Evolutionary conservation across 2,888 invertebrate species (phyloP).

Genomic region (Xestoiulus laeticollis): DNA sequence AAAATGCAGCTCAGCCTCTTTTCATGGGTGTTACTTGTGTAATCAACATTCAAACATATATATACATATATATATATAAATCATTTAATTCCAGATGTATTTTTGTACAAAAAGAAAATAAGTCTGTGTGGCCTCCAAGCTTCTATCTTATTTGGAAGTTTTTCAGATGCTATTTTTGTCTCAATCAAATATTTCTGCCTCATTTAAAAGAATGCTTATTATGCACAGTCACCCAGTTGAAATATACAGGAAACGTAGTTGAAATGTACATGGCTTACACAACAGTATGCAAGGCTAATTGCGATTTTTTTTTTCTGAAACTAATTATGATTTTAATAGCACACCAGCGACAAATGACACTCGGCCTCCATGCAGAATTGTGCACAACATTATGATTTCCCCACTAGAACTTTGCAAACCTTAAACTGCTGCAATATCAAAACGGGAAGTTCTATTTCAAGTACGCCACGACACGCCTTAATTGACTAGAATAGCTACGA

Average conservation of each 20-base stretch:
- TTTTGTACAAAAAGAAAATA: constrained; percentile 29
- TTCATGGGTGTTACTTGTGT: constrained; percentile 43
- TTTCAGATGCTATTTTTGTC: constrained; percentile 37
- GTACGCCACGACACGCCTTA: constrained; percentile 5
- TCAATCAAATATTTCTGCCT: constrained; percentile 39
- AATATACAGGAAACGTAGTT: not conserved
- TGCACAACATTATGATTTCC: not conserved
- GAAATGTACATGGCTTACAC: not conserved
- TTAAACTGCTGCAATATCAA: not conserved
- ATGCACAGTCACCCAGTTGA: constrained; percentile 35
- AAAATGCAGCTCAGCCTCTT: constrained; percentile 29
- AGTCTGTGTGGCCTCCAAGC: constrained; percentile 38
- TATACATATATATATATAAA: constrained; percentile 4
- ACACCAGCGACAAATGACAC: constrained; percentile 4
- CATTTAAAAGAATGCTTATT: constrained; percentile 38
- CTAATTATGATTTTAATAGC: not conserved
- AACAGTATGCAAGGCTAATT: not conserved
- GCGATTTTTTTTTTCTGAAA: not conserved
- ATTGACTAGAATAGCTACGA: constrained; percentile 12
- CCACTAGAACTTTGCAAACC: not conserved
- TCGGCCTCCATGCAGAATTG: not conserved
- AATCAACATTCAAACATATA: constrained; percentile 41
- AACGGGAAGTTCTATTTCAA: constrained; percentile 14
- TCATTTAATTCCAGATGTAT: constrained; percentile 37
- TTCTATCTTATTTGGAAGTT: constrained; percentile 34